These are phyloP conservation scores for Blastobasis adustella DNA, from an alignment of 2,888 invertebrate species.

Conservation along the genomic window DNA sequence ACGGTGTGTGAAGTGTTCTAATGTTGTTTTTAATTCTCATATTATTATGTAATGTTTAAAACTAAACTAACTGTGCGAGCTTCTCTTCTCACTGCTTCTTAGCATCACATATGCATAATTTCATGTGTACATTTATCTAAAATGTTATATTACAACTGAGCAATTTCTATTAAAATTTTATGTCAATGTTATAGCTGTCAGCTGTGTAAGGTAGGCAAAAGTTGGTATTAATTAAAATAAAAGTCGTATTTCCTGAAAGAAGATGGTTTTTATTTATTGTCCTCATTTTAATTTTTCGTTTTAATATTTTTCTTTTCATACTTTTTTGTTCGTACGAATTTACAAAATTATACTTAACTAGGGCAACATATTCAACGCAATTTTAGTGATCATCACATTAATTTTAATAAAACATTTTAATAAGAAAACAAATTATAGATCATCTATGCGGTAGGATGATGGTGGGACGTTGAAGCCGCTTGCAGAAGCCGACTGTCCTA, in stretches of 20 bases:
- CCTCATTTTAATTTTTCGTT: conserved; percentile 23
- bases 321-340: conserved; percentile 8
- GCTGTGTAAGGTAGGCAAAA: too few species aligned
- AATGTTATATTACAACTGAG: too few species aligned
- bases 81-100: too few species aligned
- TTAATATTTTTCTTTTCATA: conserved; percentile 17
- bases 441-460: conserved; percentile 48
- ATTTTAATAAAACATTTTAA: conserved; percentile 25
- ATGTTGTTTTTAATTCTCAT: too few species aligned
- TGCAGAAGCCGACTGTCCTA: conserved; percentile 2
- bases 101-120: too few species aligned
- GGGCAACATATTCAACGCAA: background rate
- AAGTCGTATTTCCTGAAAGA: conserved; percentile 47
- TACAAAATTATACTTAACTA: background rate
- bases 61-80: too few species aligned
- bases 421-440: conserved; percentile 35
- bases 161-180: too few species aligned
- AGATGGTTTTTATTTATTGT: conserved; percentile 43
- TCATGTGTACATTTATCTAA: too few species aligned
- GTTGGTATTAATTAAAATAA: conserved; percentile 23
- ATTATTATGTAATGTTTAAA: too few species aligned
- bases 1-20: too few species aligned
- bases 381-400: conserved; percentile 9
- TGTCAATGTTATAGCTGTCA: too few species aligned
- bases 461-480: conserved; percentile 36